phyloP scores from a whole-genome alignment of 2,888 invertebrate genomes.

The Agrotis clavis region DNA sequence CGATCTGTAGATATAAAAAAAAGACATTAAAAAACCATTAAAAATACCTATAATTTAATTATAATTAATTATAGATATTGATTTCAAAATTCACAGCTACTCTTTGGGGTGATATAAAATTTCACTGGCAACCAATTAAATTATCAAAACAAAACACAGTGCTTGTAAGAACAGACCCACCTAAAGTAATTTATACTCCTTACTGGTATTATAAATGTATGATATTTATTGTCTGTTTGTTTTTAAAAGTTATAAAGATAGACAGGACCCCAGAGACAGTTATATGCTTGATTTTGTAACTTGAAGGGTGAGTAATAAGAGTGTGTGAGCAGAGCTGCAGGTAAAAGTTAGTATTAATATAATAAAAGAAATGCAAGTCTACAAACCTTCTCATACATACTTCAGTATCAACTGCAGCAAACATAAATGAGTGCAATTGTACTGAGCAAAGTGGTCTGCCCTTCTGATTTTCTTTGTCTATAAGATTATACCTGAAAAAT shows the following conservation, averaged over 20 bases:
- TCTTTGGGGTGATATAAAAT: neutral
- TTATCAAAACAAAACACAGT: neutral
- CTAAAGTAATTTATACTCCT: too few species aligned
- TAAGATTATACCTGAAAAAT: constrained; percentile 92
- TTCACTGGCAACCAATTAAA: neutral
- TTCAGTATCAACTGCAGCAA: constrained; percentile 95
- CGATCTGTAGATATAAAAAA: constrained; percentile 75
- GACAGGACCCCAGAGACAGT: too few species aligned
- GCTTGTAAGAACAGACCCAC: neutral
- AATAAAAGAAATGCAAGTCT: neutral
- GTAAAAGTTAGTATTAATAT: too few species aligned
- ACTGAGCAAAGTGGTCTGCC: constrained; percentile 96
- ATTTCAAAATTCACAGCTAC: too few species aligned
- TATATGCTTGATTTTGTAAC: too few species aligned
- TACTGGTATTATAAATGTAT: too few species aligned
- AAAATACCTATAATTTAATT: neutral
- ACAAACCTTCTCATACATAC: constrained; percentile 95
- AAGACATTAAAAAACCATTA: too few species aligned
- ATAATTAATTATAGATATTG: too few species aligned
- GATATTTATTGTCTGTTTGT: too few species aligned
- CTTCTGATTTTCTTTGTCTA: constrained; percentile 92
- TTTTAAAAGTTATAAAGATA: too few species aligned
- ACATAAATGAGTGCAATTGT: constrained; percentile 97
- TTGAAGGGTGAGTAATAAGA: too few species aligned
- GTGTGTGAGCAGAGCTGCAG: too few species aligned